Evolutionary conservation across 2,113 vertebrate genomes (phyloP).

Genomic region (Laticauda colubrina): DNA sequence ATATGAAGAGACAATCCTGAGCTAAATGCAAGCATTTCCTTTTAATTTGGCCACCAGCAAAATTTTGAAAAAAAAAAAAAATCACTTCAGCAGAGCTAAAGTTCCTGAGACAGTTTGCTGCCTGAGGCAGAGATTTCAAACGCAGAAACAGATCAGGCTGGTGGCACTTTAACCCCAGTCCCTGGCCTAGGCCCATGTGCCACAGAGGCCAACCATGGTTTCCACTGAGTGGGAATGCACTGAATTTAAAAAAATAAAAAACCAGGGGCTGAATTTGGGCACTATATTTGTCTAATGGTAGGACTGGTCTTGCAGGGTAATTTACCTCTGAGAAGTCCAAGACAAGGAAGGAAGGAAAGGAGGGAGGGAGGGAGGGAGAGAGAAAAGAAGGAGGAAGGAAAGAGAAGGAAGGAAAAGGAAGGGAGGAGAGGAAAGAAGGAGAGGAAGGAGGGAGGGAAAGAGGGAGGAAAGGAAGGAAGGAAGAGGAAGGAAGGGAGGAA

Average conservation of each 20-base stretch:
- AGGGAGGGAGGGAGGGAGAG: fast-evolving
- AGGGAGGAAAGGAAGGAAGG: neutral
- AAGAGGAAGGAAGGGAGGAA: too few relatives aligned
- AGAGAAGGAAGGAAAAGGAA: neutral
- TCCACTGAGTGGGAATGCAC: neutral
- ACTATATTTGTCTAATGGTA: neutral
- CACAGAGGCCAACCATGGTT: neutral
- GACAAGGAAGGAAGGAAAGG: neutral
- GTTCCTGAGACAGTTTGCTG: neutral
- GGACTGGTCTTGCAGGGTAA: neutral
- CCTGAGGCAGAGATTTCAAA: neutral
- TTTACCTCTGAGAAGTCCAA: neutral
- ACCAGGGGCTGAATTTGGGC: neutral
- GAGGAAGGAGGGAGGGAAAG: too few relatives aligned
- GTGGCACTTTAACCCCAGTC: neutral
- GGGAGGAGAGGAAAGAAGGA: fast-evolving
- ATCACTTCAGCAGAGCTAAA: neutral
- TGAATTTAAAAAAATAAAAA: neutral
- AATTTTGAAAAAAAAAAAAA: neutral
- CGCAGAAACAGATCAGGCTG: neutral
- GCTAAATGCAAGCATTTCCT: neutral
- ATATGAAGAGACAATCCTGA: neutral
- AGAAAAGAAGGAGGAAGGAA: too few relatives aligned
- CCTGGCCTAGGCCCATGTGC: neutral
- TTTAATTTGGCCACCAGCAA: neutral